Evolutionary conservation across 2,888 invertebrate species (phyloP).

Genomic region (Malachius bipustulatus): DNA sequence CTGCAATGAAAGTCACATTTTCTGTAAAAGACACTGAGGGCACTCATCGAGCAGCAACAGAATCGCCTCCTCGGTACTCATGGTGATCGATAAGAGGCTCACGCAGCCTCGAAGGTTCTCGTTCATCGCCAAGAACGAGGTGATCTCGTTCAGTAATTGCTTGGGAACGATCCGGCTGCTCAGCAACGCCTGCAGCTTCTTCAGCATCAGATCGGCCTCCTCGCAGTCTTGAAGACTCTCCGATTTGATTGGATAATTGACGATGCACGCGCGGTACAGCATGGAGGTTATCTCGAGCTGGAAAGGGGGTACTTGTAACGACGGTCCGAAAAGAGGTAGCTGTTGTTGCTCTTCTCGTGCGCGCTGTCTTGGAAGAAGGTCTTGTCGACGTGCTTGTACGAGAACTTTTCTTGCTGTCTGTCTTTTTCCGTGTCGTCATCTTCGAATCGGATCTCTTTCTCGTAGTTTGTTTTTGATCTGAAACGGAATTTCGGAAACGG

Average conservation of each 20-base stretch:
- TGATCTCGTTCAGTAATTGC: constrained; percentile 47
- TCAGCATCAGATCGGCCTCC: constrained; percentile 31
- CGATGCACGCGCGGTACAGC: constrained; percentile 27
- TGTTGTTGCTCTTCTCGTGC: constrained; percentile 18
- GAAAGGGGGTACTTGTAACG: constrained; percentile 41
- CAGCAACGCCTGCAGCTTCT: constrained; percentile 44
- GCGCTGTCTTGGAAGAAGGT: constrained; percentile 17
- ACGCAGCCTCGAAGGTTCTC: constrained; percentile 42
- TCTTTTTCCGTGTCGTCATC: constrained; percentile 23
- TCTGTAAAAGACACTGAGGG: constrained; percentile 49
- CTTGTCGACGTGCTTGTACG: constrained; percentile 24
- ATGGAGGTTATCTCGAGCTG: constrained; percentile 32
- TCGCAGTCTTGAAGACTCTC: too few relatives aligned
- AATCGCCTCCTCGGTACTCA: constrained; percentile 41
- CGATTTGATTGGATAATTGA: constrained; percentile 18
- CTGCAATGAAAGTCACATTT: constrained; percentile 42
- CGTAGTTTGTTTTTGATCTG: constrained; percentile 12
- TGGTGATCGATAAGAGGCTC: constrained; percentile 41
- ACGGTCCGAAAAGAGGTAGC: constrained; percentile 37
- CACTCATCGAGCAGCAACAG: constrained; percentile 45
- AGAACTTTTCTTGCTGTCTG: constrained; percentile 23
- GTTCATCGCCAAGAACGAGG: constrained; percentile 47
- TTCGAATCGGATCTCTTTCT: constrained; percentile 13
- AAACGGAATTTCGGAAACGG: too few relatives aligned
- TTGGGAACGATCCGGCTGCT: constrained; percentile 43